A percentile compares a stretch with the other conserved stretches of the same genome.
Evolutionary conservation across 2,113 vertebrate genomes (phyloP).

Genomic region (Calonectris borealis): DNA sequence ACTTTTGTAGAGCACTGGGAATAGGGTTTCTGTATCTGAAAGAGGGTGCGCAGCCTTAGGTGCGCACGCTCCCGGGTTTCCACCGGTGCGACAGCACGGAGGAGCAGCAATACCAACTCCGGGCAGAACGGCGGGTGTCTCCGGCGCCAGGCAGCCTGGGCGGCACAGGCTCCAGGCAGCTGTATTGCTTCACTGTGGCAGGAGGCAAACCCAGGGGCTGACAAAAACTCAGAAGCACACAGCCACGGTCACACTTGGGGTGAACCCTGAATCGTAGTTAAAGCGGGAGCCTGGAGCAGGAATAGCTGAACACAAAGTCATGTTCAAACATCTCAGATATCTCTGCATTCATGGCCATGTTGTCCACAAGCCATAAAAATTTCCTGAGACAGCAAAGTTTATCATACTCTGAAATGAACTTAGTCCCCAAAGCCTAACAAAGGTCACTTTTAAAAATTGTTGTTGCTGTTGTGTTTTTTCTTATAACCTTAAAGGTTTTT

Average conservation of each 20-base stretch:
- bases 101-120: rapidly evolving
- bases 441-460: background rate
- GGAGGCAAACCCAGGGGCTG: background rate
- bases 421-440: background rate
- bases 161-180: background rate
- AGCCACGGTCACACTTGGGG: background rate
- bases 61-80: background rate
- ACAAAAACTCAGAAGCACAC: background rate
- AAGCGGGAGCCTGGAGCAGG: background rate
- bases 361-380: background rate
- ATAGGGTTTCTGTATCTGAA: background rate
- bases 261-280: background rate
- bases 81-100: rapidly evolving
- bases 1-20: background rate
- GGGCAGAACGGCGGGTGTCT: rapidly evolving
- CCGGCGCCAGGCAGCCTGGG: background rate
- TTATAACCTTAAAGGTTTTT: too few relatives aligned
- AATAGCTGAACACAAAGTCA: background rate
- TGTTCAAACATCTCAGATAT: background rate
- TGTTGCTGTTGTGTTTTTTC: background rate
- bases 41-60: background rate
- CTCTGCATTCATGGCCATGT: background rate
- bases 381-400: background rate
- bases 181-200: rapidly evolving
- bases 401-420: background rate